Base-by-base conservation (phyloP, 2,888 invertebrate species). In the Drosophila fulvimacula region DNA sequence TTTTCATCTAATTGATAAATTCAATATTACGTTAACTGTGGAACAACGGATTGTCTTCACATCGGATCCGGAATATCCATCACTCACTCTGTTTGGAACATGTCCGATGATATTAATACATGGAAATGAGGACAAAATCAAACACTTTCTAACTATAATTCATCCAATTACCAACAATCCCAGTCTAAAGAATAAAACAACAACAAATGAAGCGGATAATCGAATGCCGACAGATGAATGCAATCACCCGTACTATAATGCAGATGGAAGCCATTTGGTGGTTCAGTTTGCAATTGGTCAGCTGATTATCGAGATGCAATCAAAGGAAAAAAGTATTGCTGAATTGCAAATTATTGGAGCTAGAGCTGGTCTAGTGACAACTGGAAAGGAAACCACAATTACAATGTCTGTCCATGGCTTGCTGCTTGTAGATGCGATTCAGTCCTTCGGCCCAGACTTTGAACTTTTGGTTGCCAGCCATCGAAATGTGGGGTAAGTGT, bases 381-480 rank as follows among this genome's bases (percentile, higher is more conserved):
- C 97, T 41, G 95, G 96, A 0, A 94, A 94, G 19, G 97, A 97
- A 91, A 94, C 95, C 5, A 95, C 95, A 79, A 93, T 98, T 42
- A 95, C 96, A 2, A 94, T 98, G 69, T 97, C 97, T 13, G 98
- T 99, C 52, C 98, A 98, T 93, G 97, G 98, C 85, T 94, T 99
- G 80, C 94, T 99, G 63, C 93, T 99, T 60, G 98, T 98, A 4
- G 99, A 99, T 93, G 98, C 98, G 53, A 94, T 98, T 91, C 98
- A 99, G 93, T 97, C 97, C 17, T 98, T 97, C 92, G 98, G 99
- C 0, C 96, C 96, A 0, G 98, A 99, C 93, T 99, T 98, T 93
- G 98, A 98, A 92, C 93, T 99, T 56, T 94, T 99, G 10, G 95
- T 98, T 17, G 98, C 98, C 32, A 98, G 98, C 91, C 98, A 99